Percentiles rank a stretch among this genome's conserved stretches.
Evolutionary conservation across 1,140 invertebrate genomes (phyloP).

Genomic region (Reticulitermes speratus): DNA sequence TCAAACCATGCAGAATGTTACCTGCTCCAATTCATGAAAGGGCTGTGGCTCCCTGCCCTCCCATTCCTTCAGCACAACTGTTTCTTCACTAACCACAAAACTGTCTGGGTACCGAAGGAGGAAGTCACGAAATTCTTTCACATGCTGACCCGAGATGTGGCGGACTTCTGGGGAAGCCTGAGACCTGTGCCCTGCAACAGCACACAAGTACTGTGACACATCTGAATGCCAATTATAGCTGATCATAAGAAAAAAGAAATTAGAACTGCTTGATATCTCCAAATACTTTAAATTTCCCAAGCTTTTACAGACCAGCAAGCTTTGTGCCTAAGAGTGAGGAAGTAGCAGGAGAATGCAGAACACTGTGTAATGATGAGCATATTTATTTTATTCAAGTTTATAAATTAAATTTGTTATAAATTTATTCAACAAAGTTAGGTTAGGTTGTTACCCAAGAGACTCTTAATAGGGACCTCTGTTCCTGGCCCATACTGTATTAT

Average conservation of each 20-base stretch:
- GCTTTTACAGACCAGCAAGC: too few species aligned
- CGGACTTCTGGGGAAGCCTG: slow-evolving; percentile 94
- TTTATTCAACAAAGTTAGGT: not conserved
- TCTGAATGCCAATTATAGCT: too few species aligned
- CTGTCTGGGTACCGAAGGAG: slow-evolving; percentile 79
- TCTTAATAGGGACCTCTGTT: slow-evolving; percentile 90
- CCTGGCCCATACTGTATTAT: slow-evolving; percentile 85
- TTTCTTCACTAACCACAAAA: slow-evolving; percentile 87
- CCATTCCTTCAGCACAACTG: slow-evolving; percentile 69
- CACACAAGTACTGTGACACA: not conserved
- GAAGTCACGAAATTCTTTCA: slow-evolving; percentile 92
- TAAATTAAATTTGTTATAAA: not conserved
- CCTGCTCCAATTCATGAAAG: slow-evolving; percentile 65
- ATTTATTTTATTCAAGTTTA: not conserved
- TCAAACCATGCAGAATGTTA: slow-evolving; percentile 42
- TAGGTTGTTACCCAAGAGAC: slow-evolving; percentile 67
- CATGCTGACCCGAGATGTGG: slow-evolving; percentile 90
- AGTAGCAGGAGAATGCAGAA: too few species aligned
- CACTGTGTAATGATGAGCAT: too few species aligned
- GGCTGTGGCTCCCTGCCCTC: slow-evolving; percentile 60
- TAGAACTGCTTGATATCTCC: too few species aligned
- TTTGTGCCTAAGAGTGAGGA: too few species aligned
- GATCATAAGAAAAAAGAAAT: too few species aligned
- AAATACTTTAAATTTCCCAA: too few species aligned
- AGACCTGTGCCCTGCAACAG: slow-evolving; percentile 67